Conservation (phyloP, 1,140 invertebrate genomes). For the Saccostrea glomerata region DNA sequence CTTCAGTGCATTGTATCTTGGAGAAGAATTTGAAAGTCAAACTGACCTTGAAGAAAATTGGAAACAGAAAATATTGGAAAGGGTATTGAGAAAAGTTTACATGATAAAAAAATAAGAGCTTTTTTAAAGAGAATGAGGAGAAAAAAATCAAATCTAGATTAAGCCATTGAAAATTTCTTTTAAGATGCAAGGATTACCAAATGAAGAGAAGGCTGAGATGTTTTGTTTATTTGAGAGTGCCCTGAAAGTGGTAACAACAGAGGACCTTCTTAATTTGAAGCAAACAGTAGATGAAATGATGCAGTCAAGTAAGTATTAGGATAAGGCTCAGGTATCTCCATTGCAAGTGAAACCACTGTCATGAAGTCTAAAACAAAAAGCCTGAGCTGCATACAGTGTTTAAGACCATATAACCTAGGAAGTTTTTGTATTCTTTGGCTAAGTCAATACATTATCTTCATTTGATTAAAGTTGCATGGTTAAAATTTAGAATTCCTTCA, state of each 20-base stretch:
- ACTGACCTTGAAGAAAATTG: conserved; percentile 8
- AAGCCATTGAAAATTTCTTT: neutral
- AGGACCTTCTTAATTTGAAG: neutral
- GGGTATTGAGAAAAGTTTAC: neutral
- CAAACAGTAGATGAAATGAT: neutral
- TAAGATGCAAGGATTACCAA: neutral
- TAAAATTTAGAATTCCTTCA: no score
- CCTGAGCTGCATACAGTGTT: neutral
- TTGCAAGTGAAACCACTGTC: no score
- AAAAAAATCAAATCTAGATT: no score
- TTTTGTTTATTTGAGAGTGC: conserved; percentile 23
- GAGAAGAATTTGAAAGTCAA: conserved; percentile 40
- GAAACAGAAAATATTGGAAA: conserved; percentile 8
- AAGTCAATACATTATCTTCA: no score
- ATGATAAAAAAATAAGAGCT: no score
- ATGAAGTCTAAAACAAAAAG: neutral
- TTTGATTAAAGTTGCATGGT: no score
- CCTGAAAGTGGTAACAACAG: neutral
- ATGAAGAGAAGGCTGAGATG: neutral
- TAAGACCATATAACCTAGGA: neutral
- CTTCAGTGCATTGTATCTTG: conserved; percentile 43
- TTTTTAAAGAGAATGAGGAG: no score
- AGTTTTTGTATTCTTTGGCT: no score
- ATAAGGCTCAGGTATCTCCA: no score
- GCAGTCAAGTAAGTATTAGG: neutral